Conservation (phyloP, 2,797 vertebrate species). For the Fringilla coelebs region DNA sequence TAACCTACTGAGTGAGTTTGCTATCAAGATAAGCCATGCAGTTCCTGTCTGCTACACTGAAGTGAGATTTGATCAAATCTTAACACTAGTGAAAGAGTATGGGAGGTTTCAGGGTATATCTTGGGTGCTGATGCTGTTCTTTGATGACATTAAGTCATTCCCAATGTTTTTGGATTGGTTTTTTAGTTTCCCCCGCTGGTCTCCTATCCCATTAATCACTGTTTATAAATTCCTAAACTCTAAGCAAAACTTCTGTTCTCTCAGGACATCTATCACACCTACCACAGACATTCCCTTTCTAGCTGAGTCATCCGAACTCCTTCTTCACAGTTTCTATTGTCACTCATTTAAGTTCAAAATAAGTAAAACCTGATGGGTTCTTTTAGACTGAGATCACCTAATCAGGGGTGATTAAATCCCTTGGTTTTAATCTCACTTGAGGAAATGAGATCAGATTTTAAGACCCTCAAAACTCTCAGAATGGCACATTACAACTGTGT, state of each 20-base stretch:
- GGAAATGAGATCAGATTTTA: not conserved
- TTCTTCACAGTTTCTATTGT: not conserved
- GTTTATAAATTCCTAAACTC: not conserved
- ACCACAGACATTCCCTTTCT: not conserved
- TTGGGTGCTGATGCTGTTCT: not conserved
- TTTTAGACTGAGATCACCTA: not conserved
- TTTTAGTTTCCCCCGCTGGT: not conserved
- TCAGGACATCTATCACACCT: not conserved
- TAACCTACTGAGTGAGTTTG: not conserved
- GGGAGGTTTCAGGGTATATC: fast-evolving
- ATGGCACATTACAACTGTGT: not conserved
- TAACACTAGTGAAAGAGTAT: fast-evolving
- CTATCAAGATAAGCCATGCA: not conserved
- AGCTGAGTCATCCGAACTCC: not conserved
- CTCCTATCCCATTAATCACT: not conserved
- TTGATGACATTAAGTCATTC: not conserved
- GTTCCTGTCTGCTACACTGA: not conserved
- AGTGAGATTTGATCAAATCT: not conserved
- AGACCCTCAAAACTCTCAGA: not conserved
- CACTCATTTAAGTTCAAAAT: not conserved
- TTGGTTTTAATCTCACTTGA: not conserved
- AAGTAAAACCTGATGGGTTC: not conserved
- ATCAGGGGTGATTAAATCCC: not conserved
- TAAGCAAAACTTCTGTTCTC: not conserved
- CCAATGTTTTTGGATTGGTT: not conserved